Evolutionary conservation across 2,113 vertebrate genomes (phyloP), one percentile per base, ranked within the genome.

Genomic region (Choloepus hoffmanni): DNA sequence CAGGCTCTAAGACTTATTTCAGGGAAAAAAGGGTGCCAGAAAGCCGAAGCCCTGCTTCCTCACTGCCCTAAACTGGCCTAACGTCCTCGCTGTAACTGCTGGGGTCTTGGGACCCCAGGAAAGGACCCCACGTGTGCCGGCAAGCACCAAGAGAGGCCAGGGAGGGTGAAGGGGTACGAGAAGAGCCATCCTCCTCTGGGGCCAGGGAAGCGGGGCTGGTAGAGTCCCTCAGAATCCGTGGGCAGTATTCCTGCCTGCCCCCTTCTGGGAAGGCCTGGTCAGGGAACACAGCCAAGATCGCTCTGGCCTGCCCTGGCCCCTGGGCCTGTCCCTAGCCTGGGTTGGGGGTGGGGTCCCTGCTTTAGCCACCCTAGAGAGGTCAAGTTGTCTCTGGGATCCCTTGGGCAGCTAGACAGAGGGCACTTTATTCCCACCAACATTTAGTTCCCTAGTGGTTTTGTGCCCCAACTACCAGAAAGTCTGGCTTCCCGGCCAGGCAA

Each of bases 81-180:
- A 19, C 28, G 74, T 45, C 58, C 21, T 21, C 5, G 48, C 36
- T 1, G 0, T 1, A 7, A 23, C 23, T 26, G 19, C 33, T n/a
- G 36, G 18, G 45, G 33, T 12, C 21, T 3, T 30, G 11, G 28
- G 30, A 12, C 26, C n/a, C 43, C 33, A 3, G 1, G 7, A 26
- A 19, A 19, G 65, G 36, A 15, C 4, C 53, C 53, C 4, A 0
- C 3, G 36, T 0, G 3, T 1, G 7, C 28, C 15, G n/a, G n/a
- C 10, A 65, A 28, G 48, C 4, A 21, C 58, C 19, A 8, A 21
- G 21, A 21, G 55, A 19, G 18, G 16, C 2, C 15, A 58, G 55
- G 55, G 55, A 16, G 55, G 3, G 9, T 16, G 50, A 13, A 28
- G 33, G 28, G 2, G 33, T 1, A 0, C 21, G 16, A 21, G 45